These are phyloP conservation scores for Ammodramus savannarum DNA, from an alignment of 2,113 vertebrate species.

Conservation along the genomic window DNA sequence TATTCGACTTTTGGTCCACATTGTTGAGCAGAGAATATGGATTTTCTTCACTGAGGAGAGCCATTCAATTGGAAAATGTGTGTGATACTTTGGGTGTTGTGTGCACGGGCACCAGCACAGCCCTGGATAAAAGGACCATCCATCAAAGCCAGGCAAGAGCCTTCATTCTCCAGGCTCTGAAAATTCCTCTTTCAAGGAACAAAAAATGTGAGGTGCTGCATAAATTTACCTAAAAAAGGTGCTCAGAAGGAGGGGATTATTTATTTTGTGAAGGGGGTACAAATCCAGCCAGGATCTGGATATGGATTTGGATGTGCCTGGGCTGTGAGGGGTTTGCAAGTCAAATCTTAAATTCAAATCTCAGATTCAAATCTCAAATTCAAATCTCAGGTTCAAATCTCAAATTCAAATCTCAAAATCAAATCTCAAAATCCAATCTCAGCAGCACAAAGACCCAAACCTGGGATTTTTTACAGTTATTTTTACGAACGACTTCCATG, in stretches of 20 bases:
- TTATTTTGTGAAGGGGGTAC: neutral
- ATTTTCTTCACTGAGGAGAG: conserved; percentile 10
- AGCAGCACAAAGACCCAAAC: neutral
- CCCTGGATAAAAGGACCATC: neutral
- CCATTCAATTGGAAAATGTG: neutral
- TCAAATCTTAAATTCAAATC: neutral
- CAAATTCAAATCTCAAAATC: neutral
- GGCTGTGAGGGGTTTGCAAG: neutral
- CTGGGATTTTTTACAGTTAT: neutral
- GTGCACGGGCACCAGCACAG: neutral
- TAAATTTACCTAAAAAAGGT: neutral
- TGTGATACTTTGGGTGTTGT: neutral
- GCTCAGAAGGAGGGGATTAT: neutral
- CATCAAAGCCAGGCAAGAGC: neutral
- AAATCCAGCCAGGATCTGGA: neutral
- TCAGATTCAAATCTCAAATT: too few species aligned
- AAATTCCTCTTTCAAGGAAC: neutral
- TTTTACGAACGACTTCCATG: too few species aligned
- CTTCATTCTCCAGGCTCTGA: neutral
- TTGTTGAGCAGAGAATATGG: conserved; percentile 19
- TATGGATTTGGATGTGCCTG: fast-evolving
- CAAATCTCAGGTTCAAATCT: too few species aligned
- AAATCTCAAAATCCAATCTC: neutral
- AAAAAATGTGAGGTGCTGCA: neutral
- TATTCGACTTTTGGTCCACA: conserved; percentile 18